Evolutionary conservation across 2,113 vertebrate genomes (phyloP), one percentile per base, ranked within the genome.

Genomic region (Butastur rufipennis): DNA sequence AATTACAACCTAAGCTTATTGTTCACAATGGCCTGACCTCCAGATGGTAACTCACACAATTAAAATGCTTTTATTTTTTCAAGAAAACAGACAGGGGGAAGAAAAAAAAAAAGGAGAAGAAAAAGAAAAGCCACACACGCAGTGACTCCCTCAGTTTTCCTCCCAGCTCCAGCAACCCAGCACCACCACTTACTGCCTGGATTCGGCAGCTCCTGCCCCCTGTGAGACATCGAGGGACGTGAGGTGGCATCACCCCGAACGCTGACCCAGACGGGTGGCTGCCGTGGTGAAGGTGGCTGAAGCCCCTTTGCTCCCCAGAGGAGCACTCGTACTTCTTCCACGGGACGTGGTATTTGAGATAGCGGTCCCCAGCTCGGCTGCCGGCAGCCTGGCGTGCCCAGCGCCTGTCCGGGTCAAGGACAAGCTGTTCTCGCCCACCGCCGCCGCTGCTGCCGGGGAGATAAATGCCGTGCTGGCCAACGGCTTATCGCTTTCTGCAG

Each of bases 401-500:
- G 71, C 7, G 15, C 56, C 82, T 55, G 47, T 21, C 42, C 11
- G 26, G 95, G 93, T 95, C 96, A 97, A 90, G 95, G 92, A 90
- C 90, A 90, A 4, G 4, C 67, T 27, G 94, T 77, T 92, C 78
- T 61, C 2, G 1, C 26, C 31, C 2, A 5, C 38, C 22, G 45
- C 34, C 2, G 5, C 38, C 22, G 45, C 34, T 6, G 17, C 65
- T 62, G 59, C 62, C 1, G 3, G 71, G 8, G 67, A 77, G 90
- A 91, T 61, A 61, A 93, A 82, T 0, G 1, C 9, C 2, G 9
- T 1, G 0, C 1, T 4, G 29, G 31, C 62, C 65, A 47, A 29
- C 6, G 2, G 63, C 56, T 94, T 85, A 87, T 94, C 75, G 1
- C 77, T 61, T 53, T 23, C 34, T 48, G 25, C 94, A 90, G 86